Evolutionary conservation across 2,797 vertebrate genomes (phyloP).

Genomic region (Halcyon leucocephala): DNA sequence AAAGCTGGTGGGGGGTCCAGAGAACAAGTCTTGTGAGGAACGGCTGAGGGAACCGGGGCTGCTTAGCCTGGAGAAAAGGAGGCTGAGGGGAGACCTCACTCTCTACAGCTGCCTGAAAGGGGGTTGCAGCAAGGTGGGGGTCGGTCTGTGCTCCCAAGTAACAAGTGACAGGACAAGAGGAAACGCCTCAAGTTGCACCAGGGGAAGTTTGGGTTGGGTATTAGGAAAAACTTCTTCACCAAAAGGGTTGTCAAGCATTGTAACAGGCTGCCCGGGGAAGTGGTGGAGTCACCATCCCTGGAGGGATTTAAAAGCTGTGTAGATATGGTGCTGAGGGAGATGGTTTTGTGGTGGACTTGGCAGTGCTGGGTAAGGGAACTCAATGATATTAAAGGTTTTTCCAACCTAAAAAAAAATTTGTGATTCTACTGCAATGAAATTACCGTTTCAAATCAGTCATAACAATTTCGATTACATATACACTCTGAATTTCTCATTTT

Average conservation of each 20-base stretch:
- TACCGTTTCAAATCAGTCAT: accelerated
- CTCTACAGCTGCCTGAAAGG: background rate
- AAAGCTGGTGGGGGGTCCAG: background rate
- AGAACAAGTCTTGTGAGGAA: background rate
- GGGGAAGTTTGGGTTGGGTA: background rate
- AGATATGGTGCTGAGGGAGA: background rate
- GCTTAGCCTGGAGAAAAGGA: background rate
- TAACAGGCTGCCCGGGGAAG: background rate
- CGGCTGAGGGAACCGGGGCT: background rate
- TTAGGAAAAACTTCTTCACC: background rate
- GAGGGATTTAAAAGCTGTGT: background rate
- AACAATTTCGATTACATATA: accelerated
- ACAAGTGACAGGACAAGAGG: background rate
- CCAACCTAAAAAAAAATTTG: background rate
- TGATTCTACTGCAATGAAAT: background rate
- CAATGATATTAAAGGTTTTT: background rate
- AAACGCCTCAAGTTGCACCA: background rate
- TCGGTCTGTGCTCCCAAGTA: background rate
- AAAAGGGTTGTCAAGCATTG: background rate
- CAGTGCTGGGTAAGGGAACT: background rate
- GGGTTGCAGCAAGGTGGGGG: too few species aligned
- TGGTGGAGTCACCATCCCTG: background rate
- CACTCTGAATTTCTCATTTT: background rate
- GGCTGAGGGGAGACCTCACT: background rate
- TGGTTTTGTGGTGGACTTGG: background rate